phyloP scores from a whole-genome alignment of 2,113 vertebrate genomes.

The Gymnarchus niloticus region DNA sequence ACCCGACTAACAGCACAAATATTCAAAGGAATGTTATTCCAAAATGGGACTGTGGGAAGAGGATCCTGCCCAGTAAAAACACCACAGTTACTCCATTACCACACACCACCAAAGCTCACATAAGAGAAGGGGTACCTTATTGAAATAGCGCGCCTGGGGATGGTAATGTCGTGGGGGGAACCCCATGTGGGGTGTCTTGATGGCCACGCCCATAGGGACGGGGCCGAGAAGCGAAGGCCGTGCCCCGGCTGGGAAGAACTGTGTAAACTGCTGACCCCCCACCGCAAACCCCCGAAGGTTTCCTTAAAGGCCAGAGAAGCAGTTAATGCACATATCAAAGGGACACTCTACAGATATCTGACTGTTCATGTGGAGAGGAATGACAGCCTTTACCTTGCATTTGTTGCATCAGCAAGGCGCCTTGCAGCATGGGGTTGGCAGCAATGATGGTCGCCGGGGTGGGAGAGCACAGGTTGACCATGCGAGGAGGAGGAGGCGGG shows the following conservation, averaged over 20 bases:
- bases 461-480: conserved; percentile 61
- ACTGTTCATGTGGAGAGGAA: too few relatives aligned
- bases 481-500: conserved; percentile 51
- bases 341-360: too few relatives aligned
- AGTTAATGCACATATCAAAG: background rate
- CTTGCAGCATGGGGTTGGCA: conserved; percentile 66
- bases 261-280: conserved; percentile 78
- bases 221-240: conserved; percentile 88
- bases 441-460: conserved; percentile 59
- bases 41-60: background rate
- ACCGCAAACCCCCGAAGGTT: conserved; percentile 78
- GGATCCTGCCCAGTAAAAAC: background rate
- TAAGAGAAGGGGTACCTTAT: conserved; percentile 59
- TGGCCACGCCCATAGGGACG: conserved; percentile 81
- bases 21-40: background rate
- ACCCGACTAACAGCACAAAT: background rate
- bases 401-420: conserved; percentile 70
- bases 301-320: conserved; percentile 51
- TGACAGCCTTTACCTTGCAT: conserved; percentile 65
- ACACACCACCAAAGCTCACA: background rate
- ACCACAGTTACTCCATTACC: background rate
- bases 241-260: conserved; percentile 83
- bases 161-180: conserved; percentile 73
- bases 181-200: conserved; percentile 76
- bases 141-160: conserved; percentile 70